phyloP scores from a whole-genome alignment of 2,888 invertebrate species.

The Cataglyphis altisquamis region DNA sequence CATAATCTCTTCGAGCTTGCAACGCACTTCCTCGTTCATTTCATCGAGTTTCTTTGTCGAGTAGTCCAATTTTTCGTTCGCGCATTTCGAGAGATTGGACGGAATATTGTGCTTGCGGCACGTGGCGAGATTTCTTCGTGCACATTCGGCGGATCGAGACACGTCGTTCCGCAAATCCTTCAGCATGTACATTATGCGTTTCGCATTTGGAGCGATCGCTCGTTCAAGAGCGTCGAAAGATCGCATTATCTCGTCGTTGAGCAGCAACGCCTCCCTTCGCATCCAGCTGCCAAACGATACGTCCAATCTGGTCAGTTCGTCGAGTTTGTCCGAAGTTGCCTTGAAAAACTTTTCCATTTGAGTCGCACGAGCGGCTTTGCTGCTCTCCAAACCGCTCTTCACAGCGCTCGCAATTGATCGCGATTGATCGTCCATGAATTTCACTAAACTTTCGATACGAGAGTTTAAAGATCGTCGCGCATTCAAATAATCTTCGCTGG shows the following conservation, averaged over 20 bases:
- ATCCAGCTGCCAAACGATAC: conserved; percentile 63
- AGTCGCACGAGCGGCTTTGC: not conserved
- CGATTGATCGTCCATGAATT: conserved; percentile 50
- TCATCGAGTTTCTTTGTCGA: conserved; percentile 66
- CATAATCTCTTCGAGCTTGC: conserved; percentile 25
- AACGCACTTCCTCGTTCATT: not conserved
- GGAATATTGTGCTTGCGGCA: conserved; percentile 66
- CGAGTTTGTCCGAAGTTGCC: conserved; percentile 50
- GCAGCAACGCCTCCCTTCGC: conserved; percentile 61
- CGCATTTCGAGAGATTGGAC: conserved; percentile 59
- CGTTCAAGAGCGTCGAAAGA: conserved; percentile 60
- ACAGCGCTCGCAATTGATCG: conserved; percentile 46
- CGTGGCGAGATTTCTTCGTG: conserved; percentile 49
- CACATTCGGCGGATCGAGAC: conserved; percentile 36
- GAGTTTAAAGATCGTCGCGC: conserved; percentile 43
- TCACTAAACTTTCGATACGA: conserved; percentile 46
- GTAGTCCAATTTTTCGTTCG: conserved; percentile 55
- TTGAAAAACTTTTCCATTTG: conserved; percentile 7
- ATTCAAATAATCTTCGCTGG: conserved; percentile 64
- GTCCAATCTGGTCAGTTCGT: conserved; percentile 64
- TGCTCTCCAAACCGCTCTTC: conserved; percentile 25
- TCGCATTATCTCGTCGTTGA: conserved; percentile 62
- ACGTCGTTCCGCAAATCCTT: conserved; percentile 56
- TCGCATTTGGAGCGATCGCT: conserved; percentile 42
- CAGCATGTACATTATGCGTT: conserved; percentile 52